These are phyloP conservation scores for Phoeniculus purpureus DNA, from an alignment of 2,797 vertebrate genomes.

Conservation along the genomic window DNA sequence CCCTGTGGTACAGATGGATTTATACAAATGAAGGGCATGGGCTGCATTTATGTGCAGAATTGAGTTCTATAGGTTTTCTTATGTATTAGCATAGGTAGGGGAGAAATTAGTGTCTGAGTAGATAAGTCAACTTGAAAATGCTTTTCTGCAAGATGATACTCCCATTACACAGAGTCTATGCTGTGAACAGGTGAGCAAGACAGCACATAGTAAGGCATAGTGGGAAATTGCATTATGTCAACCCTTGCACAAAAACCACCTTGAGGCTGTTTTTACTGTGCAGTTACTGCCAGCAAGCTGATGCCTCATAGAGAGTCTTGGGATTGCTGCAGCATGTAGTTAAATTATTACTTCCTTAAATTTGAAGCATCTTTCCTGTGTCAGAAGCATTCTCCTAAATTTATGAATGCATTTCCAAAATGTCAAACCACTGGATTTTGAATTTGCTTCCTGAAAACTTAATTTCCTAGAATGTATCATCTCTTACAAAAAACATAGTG, in stretches of 20 bases:
- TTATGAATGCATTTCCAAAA: not conserved
- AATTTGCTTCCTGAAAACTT: not conserved
- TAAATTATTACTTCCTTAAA: not conserved
- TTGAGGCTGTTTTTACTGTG: not conserved
- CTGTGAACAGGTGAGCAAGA: not conserved
- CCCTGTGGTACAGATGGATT: not conserved
- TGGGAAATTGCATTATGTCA: not conserved
- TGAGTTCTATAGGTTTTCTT: not conserved
- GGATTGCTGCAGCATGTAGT: not conserved
- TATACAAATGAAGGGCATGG: not conserved
- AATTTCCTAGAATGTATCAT: not conserved
- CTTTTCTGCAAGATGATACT: not conserved
- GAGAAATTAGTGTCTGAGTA: not conserved
- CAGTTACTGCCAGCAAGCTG: not conserved
- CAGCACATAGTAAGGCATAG: not conserved
- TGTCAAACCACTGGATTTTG: not conserved
- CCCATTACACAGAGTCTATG: fast-evolving
- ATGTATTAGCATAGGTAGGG: not conserved
- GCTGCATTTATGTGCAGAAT: not conserved
- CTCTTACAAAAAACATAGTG: not conserved
- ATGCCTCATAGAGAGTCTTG: not conserved
- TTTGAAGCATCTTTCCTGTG: not conserved
- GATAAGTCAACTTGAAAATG: not conserved
- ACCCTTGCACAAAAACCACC: not conserved
- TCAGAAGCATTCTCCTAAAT: not conserved